A percentile compares a stretch with the other conserved stretches of the same genome.
Evolutionary conservation across 2,797 vertebrate species (phyloP).

Genomic region (Micromesistius poutassou): DNA sequence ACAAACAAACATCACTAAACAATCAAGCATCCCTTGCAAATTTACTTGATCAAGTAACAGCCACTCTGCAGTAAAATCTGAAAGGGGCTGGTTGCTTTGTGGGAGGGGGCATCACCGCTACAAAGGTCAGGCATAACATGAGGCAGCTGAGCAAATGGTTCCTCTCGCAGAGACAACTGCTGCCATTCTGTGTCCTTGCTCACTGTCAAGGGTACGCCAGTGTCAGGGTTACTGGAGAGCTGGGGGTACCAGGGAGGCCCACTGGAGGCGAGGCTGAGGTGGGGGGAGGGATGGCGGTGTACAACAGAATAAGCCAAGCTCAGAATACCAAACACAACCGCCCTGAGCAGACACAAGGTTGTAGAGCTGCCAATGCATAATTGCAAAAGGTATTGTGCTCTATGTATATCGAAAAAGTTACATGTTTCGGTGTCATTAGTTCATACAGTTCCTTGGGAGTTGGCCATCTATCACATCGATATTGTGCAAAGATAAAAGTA

Average conservation of each 20-base stretch:
- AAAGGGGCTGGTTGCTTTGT: constrained; percentile 3
- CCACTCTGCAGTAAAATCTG: constrained; percentile 11
- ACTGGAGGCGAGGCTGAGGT: neutral
- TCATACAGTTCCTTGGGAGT: neutral
- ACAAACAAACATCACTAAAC: neutral
- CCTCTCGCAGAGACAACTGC: constrained; percentile 52
- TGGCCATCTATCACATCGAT: neutral
- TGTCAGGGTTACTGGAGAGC: constrained; percentile 54
- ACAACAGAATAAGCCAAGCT: constrained; percentile 16
- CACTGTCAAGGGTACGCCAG: constrained; percentile 59
- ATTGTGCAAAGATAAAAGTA: neutral
- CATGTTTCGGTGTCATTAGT: neutral
- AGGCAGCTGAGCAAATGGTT: constrained; percentile 38
- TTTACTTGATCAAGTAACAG: neutral
- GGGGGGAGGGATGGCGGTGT: neutral
- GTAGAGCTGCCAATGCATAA: constrained; percentile 1
- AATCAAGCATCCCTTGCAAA: neutral
- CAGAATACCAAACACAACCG: constrained; percentile 53
- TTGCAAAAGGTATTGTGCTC: neutral
- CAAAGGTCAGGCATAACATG: neutral
- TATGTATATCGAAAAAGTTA: neutral
- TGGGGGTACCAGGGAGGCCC: too few relatives aligned
- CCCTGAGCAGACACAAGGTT: constrained; percentile 24
- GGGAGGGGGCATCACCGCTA: neutral
- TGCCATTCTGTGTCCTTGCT: constrained; percentile 59